Conservation (phyloP, 2,797 vertebrate species). For the Cynodonichthys magdalenae region DNA sequence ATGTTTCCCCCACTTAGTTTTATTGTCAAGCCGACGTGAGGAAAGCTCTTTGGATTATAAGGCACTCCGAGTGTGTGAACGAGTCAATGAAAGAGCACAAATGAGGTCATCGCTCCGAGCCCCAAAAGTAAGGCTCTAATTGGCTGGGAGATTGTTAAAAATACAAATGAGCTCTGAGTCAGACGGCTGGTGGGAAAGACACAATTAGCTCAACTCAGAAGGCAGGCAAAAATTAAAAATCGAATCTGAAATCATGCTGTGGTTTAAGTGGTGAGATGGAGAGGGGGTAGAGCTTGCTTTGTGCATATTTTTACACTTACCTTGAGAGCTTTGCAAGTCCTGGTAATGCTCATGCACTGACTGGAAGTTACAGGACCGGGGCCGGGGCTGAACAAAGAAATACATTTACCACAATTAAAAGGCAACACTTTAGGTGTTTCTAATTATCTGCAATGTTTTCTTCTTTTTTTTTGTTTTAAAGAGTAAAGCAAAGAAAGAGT, state of each 20-base stretch:
- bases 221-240: slow-evolving; percentile 13
- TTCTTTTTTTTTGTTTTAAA: slow-evolving; percentile 5
- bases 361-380: slow-evolving; percentile 91
- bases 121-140: slow-evolving; percentile 45
- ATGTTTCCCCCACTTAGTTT: slow-evolving; percentile 53
- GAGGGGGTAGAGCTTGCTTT: slow-evolving; percentile 10
- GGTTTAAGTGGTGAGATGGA: slow-evolving; percentile 29
- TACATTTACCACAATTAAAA: slow-evolving; percentile 18
- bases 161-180: slow-evolving; percentile 62
- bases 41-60: slow-evolving; percentile 48
- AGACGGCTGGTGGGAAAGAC: slow-evolving; percentile 66
- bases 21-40: slow-evolving; percentile 43
- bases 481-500: neutral
- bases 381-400: slow-evolving; percentile 85
- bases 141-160: slow-evolving; percentile 64
- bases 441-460: neutral
- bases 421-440: neutral
- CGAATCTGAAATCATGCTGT: slow-evolving; percentile 29
- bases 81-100: slow-evolving; percentile 62
- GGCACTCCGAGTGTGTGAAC: slow-evolving; percentile 56
- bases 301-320: slow-evolving; percentile 66
- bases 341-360: slow-evolving; percentile 93
- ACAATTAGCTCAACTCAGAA: slow-evolving; percentile 60
- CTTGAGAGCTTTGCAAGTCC: slow-evolving; percentile 97
- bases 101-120: slow-evolving; percentile 54